Percentiles rank a stretch among this genome's conserved stretches.
Evolutionary conservation across 2,113 vertebrate genomes (phyloP).

Genomic region (Megaptera novaeangliae): DNA sequence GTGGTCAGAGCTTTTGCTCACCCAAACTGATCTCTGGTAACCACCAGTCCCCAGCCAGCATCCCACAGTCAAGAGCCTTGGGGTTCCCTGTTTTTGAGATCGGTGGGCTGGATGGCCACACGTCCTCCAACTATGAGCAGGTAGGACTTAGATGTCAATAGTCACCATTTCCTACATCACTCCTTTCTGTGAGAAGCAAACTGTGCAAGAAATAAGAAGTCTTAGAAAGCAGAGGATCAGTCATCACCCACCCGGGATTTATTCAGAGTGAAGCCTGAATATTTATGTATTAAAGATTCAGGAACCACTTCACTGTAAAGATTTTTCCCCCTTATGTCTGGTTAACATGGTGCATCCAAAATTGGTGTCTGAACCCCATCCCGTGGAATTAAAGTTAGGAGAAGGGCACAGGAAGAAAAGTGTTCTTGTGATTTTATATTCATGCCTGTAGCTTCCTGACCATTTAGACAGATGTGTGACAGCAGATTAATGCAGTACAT

Average conservation of each 20-base stretch:
- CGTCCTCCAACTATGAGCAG: neutral
- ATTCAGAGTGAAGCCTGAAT: constrained; percentile 39
- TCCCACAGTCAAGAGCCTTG: neutral
- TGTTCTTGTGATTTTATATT: neutral
- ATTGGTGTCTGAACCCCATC: neutral
- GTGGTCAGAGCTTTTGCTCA: neutral
- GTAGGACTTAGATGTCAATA: neutral
- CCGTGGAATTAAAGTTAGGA: neutral
- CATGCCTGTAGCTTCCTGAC: neutral
- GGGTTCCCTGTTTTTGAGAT: neutral
- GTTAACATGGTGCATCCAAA: neutral
- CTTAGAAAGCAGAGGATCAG: neutral
- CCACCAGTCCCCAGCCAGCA: too few species aligned
- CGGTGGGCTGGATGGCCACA: neutral
- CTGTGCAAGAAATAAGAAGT: neutral
- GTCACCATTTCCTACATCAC: neutral
- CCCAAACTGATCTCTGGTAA: neutral
- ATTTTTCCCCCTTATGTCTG: neutral
- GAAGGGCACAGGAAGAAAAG: neutral
- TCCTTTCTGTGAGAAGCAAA: neutral
- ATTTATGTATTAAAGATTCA: constrained; percentile 57
- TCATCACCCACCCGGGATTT: neutral
- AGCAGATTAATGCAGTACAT: neutral
- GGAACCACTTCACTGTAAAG: constrained; percentile 44
- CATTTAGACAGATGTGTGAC: neutral